phyloP scores from a whole-genome alignment of 2,888 invertebrate species.

The Ariolimax columbianus region DNA sequence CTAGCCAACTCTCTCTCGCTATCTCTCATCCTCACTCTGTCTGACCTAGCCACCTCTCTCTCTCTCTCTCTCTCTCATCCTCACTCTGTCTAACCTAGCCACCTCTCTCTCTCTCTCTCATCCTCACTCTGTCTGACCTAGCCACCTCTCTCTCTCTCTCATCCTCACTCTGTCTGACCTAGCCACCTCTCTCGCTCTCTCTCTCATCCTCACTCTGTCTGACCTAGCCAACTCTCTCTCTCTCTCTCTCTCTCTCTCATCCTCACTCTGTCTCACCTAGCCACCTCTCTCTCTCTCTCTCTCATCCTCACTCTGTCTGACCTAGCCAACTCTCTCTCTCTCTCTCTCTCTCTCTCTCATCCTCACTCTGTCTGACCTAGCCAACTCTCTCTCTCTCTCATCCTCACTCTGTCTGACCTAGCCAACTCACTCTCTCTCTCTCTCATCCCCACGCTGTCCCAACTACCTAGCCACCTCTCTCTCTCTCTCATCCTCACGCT shows the following conservation, averaged over 20 bases:
- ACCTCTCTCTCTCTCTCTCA: no score
- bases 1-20: no score
- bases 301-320: background rate
- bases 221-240: no score
- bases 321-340: background rate
- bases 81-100: no score
- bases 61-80: no score
- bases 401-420: background rate
- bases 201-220: no score
- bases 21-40: background rate
- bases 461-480: background rate
- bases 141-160: background rate
- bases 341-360: background rate
- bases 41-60: no score
- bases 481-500: background rate
- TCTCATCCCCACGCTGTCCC: background rate
- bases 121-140: no score
- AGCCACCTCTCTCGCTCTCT: no score
- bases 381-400: background rate
- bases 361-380: background rate
- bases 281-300: background rate
- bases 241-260: no score
- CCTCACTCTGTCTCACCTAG: no score
- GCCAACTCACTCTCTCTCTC: background rate
- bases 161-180: no score